Base-by-base conservation (phyloP, 2,888 invertebrate genomes). In the Hydrotaea diabolus region DNA sequence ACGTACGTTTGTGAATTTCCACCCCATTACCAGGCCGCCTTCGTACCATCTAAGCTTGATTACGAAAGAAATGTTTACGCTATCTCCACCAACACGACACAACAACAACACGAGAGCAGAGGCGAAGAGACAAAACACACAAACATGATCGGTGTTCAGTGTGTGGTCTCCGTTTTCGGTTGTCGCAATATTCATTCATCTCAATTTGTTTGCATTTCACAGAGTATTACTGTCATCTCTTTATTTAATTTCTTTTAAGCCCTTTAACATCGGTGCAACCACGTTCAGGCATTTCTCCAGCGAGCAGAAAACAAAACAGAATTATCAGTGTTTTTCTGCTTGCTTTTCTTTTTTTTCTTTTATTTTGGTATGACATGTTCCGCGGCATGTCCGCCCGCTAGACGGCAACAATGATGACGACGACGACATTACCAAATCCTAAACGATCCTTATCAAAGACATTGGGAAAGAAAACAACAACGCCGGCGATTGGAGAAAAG, bases 161-260 rank as follows among this genome's bases (percentile, higher is more conserved):
- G 69, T 69, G 69, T 69, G 69, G 69, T 69, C 69, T 69, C 43
- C 1, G 21, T 21, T 69, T 43, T 69, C 69, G 23, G 43, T 69
- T 69, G 55, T 11, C 36, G 53, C 36, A 53, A 21, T 8, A 59
- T 43, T n/a, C 83, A 80, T 83, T 80, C 77, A 43, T 77, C 71
- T 80, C 62, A 80, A 85, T 79, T 85, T 81, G 81, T 82, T 79
- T 77, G 79, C 73, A 79, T 85, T 80, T 79, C 66, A 79, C 53
- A 64, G 66, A 59, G 39, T 21, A 79, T 79, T 76, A 79, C 84
- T 84, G 71, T 80, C 82, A 76, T 79, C 77, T 79, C 76, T 85
- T 77, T 76, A 78, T 81, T 81, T 81, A 72, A 72, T 75, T 79
- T 73, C 73, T 79, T 69, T 78, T 74, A 79, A 85, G 78, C 79